Conservation (phyloP, 2,113 vertebrate species). For the Ochotona princeps region DNA sequence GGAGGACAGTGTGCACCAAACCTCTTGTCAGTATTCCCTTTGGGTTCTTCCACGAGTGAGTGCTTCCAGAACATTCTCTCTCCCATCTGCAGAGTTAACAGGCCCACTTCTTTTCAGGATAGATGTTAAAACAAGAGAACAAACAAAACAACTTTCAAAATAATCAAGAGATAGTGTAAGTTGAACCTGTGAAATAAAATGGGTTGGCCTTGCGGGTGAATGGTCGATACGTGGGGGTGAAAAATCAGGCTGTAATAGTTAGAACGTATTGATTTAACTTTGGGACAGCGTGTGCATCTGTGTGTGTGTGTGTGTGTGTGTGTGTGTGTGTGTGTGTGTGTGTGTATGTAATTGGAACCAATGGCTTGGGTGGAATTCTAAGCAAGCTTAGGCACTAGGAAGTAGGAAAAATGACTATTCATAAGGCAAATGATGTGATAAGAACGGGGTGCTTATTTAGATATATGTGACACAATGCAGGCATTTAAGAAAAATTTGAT, state of each 20-base stretch:
- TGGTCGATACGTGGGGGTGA: slow-evolving; percentile 6
- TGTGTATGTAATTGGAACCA: neutral
- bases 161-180: slow-evolving; percentile 56
- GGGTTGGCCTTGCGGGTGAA: slow-evolving; percentile 67
- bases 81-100: neutral
- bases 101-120: slow-evolving; percentile 17
- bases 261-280: slow-evolving; percentile 66
- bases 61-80: neutral
- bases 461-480: neutral
- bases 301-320: neutral
- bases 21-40: neutral
- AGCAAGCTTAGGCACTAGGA: neutral
- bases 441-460: neutral
- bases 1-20: neutral
- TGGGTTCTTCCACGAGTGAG: neutral
- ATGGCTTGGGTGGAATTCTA: neutral
- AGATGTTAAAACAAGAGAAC: slow-evolving; percentile 5
- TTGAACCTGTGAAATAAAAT: slow-evolving; percentile 55
- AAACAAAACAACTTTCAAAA: slow-evolving; percentile 35
- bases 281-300: neutral
- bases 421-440: neutral
- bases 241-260: slow-evolving; percentile 48
- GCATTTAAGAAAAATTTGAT: slow-evolving; percentile 25
- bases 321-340: neutral
- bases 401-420: neutral